Conservation (phyloP, 2,888 invertebrate species). For the Spilosoma lubricipeda region DNA sequence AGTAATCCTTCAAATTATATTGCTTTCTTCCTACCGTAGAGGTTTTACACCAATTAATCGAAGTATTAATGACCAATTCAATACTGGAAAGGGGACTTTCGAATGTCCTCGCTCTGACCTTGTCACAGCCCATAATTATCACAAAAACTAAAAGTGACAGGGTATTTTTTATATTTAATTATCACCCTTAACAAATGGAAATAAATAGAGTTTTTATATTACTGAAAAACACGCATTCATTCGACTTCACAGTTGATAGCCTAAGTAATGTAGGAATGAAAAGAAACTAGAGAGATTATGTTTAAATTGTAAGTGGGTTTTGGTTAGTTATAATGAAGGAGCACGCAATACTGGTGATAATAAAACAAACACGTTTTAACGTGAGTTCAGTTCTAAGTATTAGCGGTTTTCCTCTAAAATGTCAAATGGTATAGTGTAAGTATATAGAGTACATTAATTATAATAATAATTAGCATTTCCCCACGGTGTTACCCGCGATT, state of each 20-base stretch:
- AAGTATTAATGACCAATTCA: conserved; percentile 52
- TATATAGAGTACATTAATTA: not conserved
- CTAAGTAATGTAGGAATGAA: not conserved
- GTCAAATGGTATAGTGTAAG: not conserved
- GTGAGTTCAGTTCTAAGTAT: not conserved
- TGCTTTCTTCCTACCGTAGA: conserved; percentile 5
- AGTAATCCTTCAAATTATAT: not conserved
- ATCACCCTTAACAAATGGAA: conserved; percentile 46
- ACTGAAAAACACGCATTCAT: not conserved
- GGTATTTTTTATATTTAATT: conserved; percentile 47
- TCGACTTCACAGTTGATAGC: not conserved
- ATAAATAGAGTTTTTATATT: conserved; percentile 1
- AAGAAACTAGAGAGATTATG: not conserved
- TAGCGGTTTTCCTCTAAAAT: not conserved
- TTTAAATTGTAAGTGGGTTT: not conserved
- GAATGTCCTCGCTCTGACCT: conserved; percentile 69
- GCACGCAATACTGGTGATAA: not conserved
- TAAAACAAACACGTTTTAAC: not conserved
- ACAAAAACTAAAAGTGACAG: conserved; percentile 64
- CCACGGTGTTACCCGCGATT: too few species aligned
- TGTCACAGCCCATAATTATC: conserved; percentile 65
- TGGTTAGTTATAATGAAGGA: not conserved
- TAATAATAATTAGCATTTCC: not conserved
- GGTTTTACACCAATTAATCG: conserved; percentile 42
- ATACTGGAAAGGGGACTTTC: conserved; percentile 68